Evolutionary conservation across 2,888 invertebrate species (phyloP).

Genomic region (Microctonus hyperodae): DNA sequence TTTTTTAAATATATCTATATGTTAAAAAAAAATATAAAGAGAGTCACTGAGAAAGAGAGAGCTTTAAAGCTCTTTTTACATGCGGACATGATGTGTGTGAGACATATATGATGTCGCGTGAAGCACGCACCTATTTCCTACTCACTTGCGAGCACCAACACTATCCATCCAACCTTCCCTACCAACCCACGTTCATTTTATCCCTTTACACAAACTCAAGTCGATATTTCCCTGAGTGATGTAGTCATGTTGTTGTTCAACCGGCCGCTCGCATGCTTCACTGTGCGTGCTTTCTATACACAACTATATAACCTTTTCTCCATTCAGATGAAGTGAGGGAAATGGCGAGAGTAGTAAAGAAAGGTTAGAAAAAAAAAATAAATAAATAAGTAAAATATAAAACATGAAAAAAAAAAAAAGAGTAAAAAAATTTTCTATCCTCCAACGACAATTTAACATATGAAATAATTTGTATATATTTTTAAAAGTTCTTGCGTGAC

Average conservation of each 20-base stretch:
- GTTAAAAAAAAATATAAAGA: slow-evolving; percentile 21
- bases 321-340: not conserved
- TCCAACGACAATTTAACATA: no score
- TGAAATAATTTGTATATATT: no score
- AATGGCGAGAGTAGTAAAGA: not conserved
- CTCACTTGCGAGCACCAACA: slow-evolving; percentile 30
- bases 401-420: no score
- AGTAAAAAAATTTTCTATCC: no score
- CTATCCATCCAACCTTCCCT: not conserved
- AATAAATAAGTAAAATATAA: not conserved
- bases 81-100: not conserved
- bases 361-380: no score
- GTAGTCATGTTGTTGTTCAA: slow-evolving; percentile 3
- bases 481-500: slow-evolving; percentile 27
- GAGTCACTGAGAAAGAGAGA: slow-evolving; percentile 11
- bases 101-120: slow-evolving; percentile 48
- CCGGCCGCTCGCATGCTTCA: slow-evolving; percentile 18
- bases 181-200: slow-evolving; percentile 19
- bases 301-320: not conserved
- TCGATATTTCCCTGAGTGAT: slow-evolving; percentile 26
- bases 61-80: slow-evolving; percentile 12
- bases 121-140: slow-evolving; percentile 50
- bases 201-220: slow-evolving; percentile 22
- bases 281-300: slow-evolving; percentile 13
- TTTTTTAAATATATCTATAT: no score